Conservation (phyloP, 2,888 invertebrate species). For the Sclerodermus sp. region DNA sequence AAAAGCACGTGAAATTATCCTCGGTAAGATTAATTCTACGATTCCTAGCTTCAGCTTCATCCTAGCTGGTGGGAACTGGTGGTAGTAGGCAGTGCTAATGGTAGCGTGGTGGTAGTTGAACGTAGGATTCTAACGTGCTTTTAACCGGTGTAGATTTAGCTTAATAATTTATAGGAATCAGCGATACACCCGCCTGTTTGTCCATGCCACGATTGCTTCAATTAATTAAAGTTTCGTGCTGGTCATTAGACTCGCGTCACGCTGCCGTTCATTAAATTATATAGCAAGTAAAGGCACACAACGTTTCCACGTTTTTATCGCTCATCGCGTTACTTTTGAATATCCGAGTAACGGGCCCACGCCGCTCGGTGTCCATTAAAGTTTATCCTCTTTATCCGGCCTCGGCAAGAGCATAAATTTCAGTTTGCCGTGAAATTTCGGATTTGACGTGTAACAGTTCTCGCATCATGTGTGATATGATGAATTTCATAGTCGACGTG, state of each 20-base stretch:
- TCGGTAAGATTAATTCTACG: no score
- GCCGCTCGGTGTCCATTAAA: conserved; percentile 20
- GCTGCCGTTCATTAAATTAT: conserved; percentile 1
- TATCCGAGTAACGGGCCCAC: conserved; percentile 14
- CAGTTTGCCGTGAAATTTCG: conserved; percentile 24
- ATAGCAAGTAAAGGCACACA: background rate
- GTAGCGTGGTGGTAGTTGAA: no score
- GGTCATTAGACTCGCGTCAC: background rate
- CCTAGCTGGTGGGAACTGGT: no score
- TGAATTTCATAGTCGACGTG: conserved; percentile 11
- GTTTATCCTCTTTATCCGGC: conserved; percentile 23
- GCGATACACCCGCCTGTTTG: no score
- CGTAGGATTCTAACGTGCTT: no score
- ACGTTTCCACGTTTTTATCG: conserved; percentile 15
- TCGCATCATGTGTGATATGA: conserved; percentile 5
- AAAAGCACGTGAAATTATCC: no score
- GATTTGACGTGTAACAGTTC: conserved; percentile 20
- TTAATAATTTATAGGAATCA: no score
- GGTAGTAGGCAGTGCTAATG: no score
- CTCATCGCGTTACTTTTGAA: conserved; percentile 21
- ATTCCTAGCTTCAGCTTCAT: no score
- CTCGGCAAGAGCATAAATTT: conserved; percentile 27
- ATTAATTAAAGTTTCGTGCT: background rate
- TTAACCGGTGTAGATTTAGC: no score
- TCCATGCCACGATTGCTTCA: background rate